phyloP scores from a whole-genome alignment of 2,888 invertebrate species.

The Cephalotes varians region DNA sequence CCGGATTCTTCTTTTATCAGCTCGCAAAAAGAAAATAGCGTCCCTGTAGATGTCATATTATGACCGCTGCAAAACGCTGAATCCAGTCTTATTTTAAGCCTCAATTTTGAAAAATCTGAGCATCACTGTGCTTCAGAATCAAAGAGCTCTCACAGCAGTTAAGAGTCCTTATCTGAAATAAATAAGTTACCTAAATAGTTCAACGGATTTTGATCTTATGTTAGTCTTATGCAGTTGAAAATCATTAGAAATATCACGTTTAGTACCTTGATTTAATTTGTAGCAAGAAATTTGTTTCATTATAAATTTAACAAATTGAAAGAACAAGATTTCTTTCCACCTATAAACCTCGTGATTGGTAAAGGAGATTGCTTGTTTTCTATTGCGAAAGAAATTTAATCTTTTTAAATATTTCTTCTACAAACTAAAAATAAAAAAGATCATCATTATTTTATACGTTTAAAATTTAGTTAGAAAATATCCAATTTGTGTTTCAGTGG shows the following conservation, averaged over 20 bases:
- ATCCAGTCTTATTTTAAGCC: background rate
- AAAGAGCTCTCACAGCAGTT: background rate
- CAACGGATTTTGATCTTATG: background rate
- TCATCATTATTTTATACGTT: background rate
- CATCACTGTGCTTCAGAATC: conserved; percentile 24
- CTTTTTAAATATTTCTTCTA: background rate
- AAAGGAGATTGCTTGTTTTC: background rate
- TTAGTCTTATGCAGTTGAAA: background rate
- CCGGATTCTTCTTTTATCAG: conserved; percentile 34
- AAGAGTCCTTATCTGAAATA: conserved; percentile 19
- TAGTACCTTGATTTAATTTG: background rate
- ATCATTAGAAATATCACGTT: background rate
- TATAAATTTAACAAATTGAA: background rate
- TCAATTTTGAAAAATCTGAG: conserved; percentile 13
- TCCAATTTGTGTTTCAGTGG: too few species aligned
- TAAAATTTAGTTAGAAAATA: background rate
- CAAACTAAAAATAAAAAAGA: background rate
- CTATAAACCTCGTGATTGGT: background rate
- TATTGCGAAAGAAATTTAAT: background rate
- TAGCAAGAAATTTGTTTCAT: background rate
- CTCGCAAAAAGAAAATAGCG: background rate
- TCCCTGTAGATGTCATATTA: background rate
- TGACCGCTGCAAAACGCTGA: background rate
- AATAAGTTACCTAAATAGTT: background rate
- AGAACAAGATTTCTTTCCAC: background rate